Evolutionary conservation across 1,140 invertebrate genomes (phyloP), one percentile per base, ranked within the genome.

Genomic region (Drosophila santomea): DNA sequence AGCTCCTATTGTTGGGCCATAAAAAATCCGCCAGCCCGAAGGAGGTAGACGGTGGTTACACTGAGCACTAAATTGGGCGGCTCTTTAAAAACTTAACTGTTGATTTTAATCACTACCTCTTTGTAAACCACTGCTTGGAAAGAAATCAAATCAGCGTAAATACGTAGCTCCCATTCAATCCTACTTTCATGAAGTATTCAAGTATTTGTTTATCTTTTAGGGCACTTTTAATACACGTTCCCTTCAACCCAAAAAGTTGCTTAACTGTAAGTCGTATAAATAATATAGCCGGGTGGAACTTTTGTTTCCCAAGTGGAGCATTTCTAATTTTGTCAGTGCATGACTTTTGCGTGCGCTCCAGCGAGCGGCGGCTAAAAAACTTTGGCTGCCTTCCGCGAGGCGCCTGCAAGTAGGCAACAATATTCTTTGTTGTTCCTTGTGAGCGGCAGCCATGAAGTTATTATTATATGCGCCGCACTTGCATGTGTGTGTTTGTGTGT

Each of bases 401-500:
- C 75, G 81, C 77, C 78, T 85, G 81, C 66, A 84, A 84, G 80
- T 73, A 84, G 80, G 72, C 82, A 86, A 82, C 83, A 69, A 77
- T 69, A 83, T 88, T 86, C 80, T 69, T 88, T 79, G 75, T 76
- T 86, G 79, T 75, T 79, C 76, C 79, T 74, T 76, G 56, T 43
- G 50, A 69, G 56, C 73, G 55, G 44, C 74, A 69, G 63, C 74
- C 73, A 68, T 77, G 74, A 69, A 77, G 74, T 77, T 86, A 83
- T 86, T 86, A 88, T 89, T 88, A 88, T 83, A 79, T 79, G 62
- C 58, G 68, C 32, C 41, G 15, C 44, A 47, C 74, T 78, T 77
- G 50, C 77, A 48, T 60, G 36, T 39, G 39, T 73, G 17, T 44
- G 50, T 32, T 47, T 77, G 61, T 61, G 43, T 38, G 36, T 39